phyloP scores from a whole-genome alignment of 2,797 vertebrate genomes.

The Pyrrhura leucotis region DNA sequence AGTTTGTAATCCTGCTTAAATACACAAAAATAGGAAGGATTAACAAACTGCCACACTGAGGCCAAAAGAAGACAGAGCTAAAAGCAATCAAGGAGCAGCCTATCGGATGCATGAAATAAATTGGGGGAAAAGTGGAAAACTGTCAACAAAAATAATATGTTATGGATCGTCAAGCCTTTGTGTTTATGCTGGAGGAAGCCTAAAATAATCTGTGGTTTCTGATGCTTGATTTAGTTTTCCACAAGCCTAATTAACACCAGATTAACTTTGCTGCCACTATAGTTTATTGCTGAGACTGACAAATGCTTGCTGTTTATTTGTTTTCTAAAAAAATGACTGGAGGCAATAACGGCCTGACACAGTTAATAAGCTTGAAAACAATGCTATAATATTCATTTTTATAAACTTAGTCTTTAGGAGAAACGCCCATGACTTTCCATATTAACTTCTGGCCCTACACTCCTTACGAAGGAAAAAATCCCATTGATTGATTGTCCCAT shows the following conservation, averaged over 20 bases:
- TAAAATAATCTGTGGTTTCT: constrained; percentile 86
- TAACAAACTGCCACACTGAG: constrained; percentile 78
- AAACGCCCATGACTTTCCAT: neutral
- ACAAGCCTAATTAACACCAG: constrained; percentile 87
- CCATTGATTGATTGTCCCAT: neutral
- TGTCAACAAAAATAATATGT: constrained; percentile 82
- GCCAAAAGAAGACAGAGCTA: constrained; percentile 81
- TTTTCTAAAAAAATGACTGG: constrained; percentile 57
- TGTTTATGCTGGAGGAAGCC: constrained; percentile 80
- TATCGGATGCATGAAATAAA: constrained; percentile 75
- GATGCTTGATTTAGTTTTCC: constrained; percentile 91
- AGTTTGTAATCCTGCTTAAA: constrained; percentile 81
- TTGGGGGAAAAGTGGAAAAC: constrained; percentile 72
- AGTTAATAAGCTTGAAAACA: constrained; percentile 71
- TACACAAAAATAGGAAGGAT: constrained; percentile 80
- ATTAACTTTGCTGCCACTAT: constrained; percentile 82
- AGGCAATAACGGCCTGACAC: constrained; percentile 67
- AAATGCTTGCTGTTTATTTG: constrained; percentile 77
- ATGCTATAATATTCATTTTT: neutral
- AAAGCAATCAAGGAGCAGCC: constrained; percentile 79
- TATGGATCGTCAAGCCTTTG: constrained; percentile 68
- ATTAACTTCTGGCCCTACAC: neutral
- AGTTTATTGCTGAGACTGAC: constrained; percentile 78
- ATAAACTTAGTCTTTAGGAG: constrained; percentile 18
- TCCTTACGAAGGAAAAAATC: neutral